Evolutionary conservation across 2,113 vertebrate species (phyloP).

Genomic region (Catharus minimus): DNA sequence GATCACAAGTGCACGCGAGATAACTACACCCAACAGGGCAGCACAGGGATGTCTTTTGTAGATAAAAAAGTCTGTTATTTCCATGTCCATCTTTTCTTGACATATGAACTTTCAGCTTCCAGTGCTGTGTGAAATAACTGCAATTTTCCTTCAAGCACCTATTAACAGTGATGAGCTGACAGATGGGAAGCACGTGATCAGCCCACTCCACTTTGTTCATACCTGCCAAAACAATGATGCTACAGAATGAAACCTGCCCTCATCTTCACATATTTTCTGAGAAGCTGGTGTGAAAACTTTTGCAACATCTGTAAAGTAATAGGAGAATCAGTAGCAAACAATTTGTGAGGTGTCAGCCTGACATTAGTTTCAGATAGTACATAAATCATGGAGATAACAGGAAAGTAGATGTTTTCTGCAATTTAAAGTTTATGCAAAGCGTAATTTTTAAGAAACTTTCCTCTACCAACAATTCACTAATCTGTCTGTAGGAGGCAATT

Average conservation of each 20-base stretch:
- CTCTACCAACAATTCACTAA: constrained; percentile 30
- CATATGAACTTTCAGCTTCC: constrained; percentile 36
- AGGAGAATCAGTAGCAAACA: constrained; percentile 1
- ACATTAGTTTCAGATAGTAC: background rate
- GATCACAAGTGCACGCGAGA: background rate
- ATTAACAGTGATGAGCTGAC: constrained; percentile 41
- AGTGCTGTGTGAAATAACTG: constrained; percentile 24
- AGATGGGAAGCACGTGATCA: constrained; percentile 29
- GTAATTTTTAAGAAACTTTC: constrained; percentile 14
- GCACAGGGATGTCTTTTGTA: background rate
- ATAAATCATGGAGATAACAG: background rate
- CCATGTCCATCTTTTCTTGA: constrained; percentile 23
- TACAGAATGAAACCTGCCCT: constrained; percentile 14
- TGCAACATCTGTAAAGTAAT: background rate
- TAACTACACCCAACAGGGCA: background rate
- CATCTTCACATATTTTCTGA: background rate
- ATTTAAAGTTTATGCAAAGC: constrained; percentile 34
- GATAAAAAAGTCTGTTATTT: constrained; percentile 10
- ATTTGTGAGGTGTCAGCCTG: background rate
- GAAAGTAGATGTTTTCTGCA: background rate
- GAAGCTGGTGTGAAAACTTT: background rate
- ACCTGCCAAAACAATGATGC: constrained; percentile 24
- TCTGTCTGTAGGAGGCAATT: constrained; percentile 47
- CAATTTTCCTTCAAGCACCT: constrained; percentile 46
- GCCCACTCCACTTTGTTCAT: constrained; percentile 23